Evolutionary conservation across 1,140 invertebrate genomes (phyloP).

Genomic region (Sarcophaga peregrina): DNA sequence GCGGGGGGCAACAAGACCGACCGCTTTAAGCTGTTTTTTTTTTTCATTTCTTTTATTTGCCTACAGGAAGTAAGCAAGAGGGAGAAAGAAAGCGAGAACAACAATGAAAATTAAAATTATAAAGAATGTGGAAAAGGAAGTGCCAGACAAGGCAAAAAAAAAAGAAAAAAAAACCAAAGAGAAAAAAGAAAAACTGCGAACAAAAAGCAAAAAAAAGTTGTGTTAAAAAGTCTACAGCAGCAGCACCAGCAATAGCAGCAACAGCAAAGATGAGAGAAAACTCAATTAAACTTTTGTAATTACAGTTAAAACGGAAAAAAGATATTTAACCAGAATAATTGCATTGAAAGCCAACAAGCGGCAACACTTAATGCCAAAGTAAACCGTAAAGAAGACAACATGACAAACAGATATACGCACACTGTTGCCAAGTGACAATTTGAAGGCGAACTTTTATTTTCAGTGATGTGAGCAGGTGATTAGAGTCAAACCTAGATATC

Average conservation of each 20-base stretch:
- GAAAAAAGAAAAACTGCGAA: conserved; percentile 11
- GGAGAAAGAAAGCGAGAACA: not conserved
- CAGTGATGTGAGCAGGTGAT: too few relatives aligned
- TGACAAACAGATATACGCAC: not conserved
- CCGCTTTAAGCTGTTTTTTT: not conserved
- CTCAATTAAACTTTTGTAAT: conserved; percentile 67
- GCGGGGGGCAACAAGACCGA: not conserved
- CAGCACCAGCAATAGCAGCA: conserved; percentile 36
- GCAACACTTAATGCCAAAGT: conserved; percentile 27
- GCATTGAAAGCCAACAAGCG: conserved; percentile 65
- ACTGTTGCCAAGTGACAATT: not conserved
- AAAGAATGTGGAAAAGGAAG: conserved; percentile 38
- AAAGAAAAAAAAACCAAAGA: conserved; percentile 21
- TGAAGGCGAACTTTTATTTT: too few relatives aligned
- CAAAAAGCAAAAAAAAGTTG: conserved; percentile 7
- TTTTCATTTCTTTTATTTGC: not conserved
- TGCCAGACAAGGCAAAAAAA: conserved; percentile 19
- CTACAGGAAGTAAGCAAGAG: not conserved
- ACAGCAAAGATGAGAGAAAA: conserved; percentile 61
- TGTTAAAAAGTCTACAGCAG: conserved; percentile 33
- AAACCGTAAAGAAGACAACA: not conserved
- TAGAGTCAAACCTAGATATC: too few relatives aligned
- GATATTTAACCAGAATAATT: conserved; percentile 67
- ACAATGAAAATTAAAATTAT: conserved; percentile 1
- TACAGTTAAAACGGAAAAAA: conserved; percentile 66